Conservation (phyloP, 2,797 vertebrate species). For the Trachops cirrhosus region DNA sequence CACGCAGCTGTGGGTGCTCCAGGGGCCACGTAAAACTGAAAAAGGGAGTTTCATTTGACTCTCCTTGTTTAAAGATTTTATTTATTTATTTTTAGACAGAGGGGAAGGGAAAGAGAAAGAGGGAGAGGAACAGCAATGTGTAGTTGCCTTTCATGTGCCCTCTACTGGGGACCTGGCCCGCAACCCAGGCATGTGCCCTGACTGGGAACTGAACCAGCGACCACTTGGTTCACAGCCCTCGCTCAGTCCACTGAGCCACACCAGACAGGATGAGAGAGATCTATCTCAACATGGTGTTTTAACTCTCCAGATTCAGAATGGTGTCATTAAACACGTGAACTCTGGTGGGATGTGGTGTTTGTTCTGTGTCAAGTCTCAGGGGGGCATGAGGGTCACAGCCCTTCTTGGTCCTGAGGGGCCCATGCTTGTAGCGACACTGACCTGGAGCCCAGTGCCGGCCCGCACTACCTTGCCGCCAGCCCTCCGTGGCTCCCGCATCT, state of each 20-base stretch:
- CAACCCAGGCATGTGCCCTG: too few relatives aligned
- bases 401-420: neutral
- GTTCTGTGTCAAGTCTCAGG: neutral
- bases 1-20: accelerated
- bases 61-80: too few relatives aligned
- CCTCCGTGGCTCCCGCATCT: neutral
- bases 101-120: too few relatives aligned
- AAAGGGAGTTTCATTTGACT: neutral
- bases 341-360: too few relatives aligned
- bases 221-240: too few relatives aligned
- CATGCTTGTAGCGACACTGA: neutral
- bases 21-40: accelerated
- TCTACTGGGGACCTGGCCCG: too few relatives aligned
- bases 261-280: too few relatives aligned
- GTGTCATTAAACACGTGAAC: neutral
- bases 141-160: too few relatives aligned
- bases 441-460: neutral
- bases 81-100: too few relatives aligned
- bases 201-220: too few relatives aligned
- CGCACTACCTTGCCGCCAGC: neutral
- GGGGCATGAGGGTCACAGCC: accelerated
- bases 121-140: too few relatives aligned
- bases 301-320: neutral
- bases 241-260: too few relatives aligned
- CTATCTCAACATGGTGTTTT: neutral